phyloP scores from a whole-genome alignment of 2,888 invertebrate genomes.

The Polymixis flavicincta region DNA sequence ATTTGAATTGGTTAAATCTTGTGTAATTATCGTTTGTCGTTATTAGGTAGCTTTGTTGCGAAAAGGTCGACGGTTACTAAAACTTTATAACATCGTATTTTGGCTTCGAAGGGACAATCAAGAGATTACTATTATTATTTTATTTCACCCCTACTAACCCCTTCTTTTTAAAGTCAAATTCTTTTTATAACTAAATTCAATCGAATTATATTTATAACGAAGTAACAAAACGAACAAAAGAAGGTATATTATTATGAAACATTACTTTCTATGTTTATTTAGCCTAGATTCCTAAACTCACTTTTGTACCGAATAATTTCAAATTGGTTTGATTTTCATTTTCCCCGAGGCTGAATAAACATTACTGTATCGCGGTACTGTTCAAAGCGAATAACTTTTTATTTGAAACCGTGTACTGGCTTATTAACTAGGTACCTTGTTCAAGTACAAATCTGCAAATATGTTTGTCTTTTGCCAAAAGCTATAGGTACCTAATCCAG shows the following conservation, averaged over 20 bases:
- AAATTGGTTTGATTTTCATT: slow-evolving; percentile 29
- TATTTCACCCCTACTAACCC: neutral
- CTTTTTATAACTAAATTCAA: neutral
- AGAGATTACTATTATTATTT: slow-evolving; percentile 22
- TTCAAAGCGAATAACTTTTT: slow-evolving; percentile 16
- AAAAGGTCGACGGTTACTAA: slow-evolving; percentile 18
- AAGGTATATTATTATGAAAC: slow-evolving; percentile 5
- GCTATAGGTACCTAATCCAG: neutral
- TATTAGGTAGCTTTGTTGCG: slow-evolving; percentile 24
- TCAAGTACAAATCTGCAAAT: neutral
- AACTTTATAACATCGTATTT: slow-evolving; percentile 37
- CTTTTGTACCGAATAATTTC: slow-evolving; percentile 22
- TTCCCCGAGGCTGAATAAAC: slow-evolving; percentile 22
- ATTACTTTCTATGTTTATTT: slow-evolving; percentile 29
- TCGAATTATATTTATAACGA: neutral
- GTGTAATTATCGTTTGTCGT: slow-evolving; percentile 33
- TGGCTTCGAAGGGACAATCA: slow-evolving; percentile 14
- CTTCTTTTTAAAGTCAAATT: neutral
- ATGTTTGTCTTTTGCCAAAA: neutral
- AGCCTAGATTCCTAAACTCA: slow-evolving; percentile 1
- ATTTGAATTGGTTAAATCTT: slow-evolving; percentile 53
- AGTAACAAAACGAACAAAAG: neutral
- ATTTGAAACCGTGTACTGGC: slow-evolving; percentile 7
- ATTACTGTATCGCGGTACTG: slow-evolving; percentile 12
- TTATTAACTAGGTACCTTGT: neutral